A percentile compares a stretch with the other conserved stretches of the same genome.
Evolutionary conservation across 2,888 invertebrate species (phyloP).

Genomic region (Petrophora chlorosata): DNA sequence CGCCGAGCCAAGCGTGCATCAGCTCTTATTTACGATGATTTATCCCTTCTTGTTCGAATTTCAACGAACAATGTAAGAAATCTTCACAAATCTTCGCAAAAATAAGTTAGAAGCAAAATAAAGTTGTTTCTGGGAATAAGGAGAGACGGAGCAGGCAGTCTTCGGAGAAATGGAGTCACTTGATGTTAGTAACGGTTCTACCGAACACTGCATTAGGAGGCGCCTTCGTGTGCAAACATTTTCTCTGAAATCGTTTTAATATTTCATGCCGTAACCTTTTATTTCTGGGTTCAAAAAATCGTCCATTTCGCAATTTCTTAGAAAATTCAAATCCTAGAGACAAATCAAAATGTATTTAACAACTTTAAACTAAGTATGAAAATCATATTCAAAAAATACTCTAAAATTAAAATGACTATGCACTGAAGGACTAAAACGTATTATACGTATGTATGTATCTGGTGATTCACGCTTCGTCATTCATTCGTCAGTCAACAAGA

Average conservation of each 20-base stretch:
- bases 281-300: no score
- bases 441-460: no score
- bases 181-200: conserved; percentile 31
- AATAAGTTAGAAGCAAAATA: conserved; percentile 23
- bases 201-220: conserved; percentile 25
- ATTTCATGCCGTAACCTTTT: not conserved
- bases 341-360: no score
- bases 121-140: conserved; percentile 38
- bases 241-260: conserved; percentile 3
- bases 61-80: conserved; percentile 37
- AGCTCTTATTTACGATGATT: conserved; percentile 45
- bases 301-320: no score
- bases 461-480: conserved; percentile 15
- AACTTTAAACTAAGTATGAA: no score
- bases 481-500: conserved; percentile 17
- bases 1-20: conserved; percentile 28
- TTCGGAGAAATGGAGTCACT: conserved; percentile 38
- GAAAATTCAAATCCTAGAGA: no score
- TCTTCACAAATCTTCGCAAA: conserved; percentile 35
- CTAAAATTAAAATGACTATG: no score
- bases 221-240: conserved; percentile 11
- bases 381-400: no score
- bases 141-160: conserved; percentile 33
- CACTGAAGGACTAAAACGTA: no score
- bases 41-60: conserved; percentile 34